Conservation (phyloP, 2,797 vertebrate genomes). For the Characodon lateralis region DNA sequence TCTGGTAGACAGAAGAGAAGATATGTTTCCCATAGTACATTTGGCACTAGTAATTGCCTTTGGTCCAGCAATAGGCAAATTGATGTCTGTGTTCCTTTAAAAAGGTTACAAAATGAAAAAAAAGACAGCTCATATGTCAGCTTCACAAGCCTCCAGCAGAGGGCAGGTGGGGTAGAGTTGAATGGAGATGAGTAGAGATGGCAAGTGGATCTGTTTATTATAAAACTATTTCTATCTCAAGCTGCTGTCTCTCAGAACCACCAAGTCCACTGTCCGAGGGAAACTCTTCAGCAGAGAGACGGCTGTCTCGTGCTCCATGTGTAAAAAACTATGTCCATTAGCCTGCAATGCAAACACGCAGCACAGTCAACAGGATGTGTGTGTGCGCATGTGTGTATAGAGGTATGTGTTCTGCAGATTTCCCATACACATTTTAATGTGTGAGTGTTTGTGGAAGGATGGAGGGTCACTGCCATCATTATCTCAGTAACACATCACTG, state of each 20-base stretch:
- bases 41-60: conserved; percentile 99
- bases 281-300: conserved; percentile 99
- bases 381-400: conserved; percentile 58
- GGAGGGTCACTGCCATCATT: conserved; percentile 79
- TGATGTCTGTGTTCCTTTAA: conserved; percentile 67
- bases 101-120: conserved; percentile 15
- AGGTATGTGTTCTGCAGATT: conserved; percentile 58
- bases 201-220: conserved; percentile 63
- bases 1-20: conserved; percentile 57
- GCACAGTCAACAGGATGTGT: conserved; percentile 77
- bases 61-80: conserved; percentile 99
- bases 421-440: conserved; percentile 41
- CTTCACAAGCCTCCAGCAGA: conserved; percentile 67
- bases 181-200: conserved; percentile 67
- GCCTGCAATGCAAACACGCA: conserved; percentile 89
- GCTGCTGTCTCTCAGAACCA: conserved; percentile 98
- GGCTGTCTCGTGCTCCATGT: conserved; percentile 98
- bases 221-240: conserved; percentile 76
- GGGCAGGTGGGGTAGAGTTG: conserved; percentile 58
- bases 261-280: conserved; percentile 98
- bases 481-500: conserved; percentile 83
- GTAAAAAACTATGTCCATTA: conserved; percentile 99
- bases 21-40: conserved; percentile 93
- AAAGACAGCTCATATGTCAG: conserved; percentile 66
- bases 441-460: conserved; percentile 60